Conservation (phyloP, 2,797 vertebrate genomes). For the Alcedo atthis region DNA sequence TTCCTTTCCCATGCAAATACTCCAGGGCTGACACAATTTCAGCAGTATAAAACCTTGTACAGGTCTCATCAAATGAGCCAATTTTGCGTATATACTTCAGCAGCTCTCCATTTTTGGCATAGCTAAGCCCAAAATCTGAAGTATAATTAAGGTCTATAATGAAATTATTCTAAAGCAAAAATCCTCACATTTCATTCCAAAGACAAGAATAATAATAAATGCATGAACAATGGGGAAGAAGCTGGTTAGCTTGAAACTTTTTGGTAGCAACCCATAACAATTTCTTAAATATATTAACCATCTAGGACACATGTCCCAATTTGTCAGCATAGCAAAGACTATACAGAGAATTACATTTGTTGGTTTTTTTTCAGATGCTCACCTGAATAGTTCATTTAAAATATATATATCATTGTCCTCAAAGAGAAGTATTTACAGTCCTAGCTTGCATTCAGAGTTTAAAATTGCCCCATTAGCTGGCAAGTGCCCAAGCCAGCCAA, state of each 20-base stretch:
- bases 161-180: neutral
- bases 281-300: neutral
- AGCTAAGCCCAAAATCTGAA: slow-evolving; percentile 98
- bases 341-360: neutral
- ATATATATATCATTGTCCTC: neutral
- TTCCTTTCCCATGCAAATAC: slow-evolving; percentile 96
- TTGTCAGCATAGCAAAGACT: neutral
- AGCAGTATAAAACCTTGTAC: slow-evolving; percentile 97
- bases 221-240: neutral
- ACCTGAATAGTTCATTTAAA: neutral
- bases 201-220: neutral
- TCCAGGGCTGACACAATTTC: slow-evolving; percentile 97
- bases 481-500: neutral
- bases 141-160: slow-evolving; percentile 82
- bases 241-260: neutral
- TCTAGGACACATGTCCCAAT: neutral
- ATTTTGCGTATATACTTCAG: slow-evolving; percentile 99
- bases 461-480: neutral
- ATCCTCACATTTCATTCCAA: neutral
- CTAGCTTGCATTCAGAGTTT: neutral
- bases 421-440: neutral
- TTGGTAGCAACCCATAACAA: neutral
- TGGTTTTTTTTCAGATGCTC: neutral
- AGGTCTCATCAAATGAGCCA: slow-evolving; percentile 98
- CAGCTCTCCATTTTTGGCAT: slow-evolving; percentile 98